Evolutionary conservation across 2,797 vertebrate genomes (phyloP), one percentile per base, ranked within the genome.

Genomic region (Serranus cabrilla): DNA sequence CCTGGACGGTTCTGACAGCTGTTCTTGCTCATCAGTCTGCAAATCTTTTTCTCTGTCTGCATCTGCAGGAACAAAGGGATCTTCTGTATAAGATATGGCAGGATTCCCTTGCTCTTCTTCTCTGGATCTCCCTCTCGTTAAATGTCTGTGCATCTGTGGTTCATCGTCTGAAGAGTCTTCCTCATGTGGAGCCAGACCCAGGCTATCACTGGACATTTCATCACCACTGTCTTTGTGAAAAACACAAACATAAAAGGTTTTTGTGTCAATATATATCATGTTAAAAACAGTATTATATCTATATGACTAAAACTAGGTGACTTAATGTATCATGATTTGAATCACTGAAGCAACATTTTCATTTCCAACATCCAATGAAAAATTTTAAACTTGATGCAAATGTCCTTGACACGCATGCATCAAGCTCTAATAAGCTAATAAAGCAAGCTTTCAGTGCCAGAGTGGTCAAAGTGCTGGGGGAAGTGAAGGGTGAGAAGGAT

Each of bases 131-230:
- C 42, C 21, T 46, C 74, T 77, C 25, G 66, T 59, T 76, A 68
- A 76, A 77, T 2, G 5, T 54, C 51, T 46, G 11, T 72, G 61
- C 27, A 56, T 76, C 51, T 68, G 80, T 39, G 80, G 43, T 51
- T 93, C 92, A 61, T 93, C 92, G 2, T 90, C 88, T 34, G 89
- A 90, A 25, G 84, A 91, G 81, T 89, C 89, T 42, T 84, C 85
- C 66, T 91, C 87, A 21, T 47, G 54, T 54, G 71, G 49, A 56
- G 75, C 52, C 76, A 88, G 69, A 34, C 37, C 80, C 42, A 89
- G 71, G 72, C 90, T 90, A 60, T 91, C 87, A 37, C 71, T 81
- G 68, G 87, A 92, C 74, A 89, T 86, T 51, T 93, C 92, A 31
- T 88, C 88, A 18, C 61, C 88, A 37, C 85, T 89, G 78, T 91